Conservation (phyloP, 2,113 vertebrate genomes). For the Corvus moneduloides region DNA sequence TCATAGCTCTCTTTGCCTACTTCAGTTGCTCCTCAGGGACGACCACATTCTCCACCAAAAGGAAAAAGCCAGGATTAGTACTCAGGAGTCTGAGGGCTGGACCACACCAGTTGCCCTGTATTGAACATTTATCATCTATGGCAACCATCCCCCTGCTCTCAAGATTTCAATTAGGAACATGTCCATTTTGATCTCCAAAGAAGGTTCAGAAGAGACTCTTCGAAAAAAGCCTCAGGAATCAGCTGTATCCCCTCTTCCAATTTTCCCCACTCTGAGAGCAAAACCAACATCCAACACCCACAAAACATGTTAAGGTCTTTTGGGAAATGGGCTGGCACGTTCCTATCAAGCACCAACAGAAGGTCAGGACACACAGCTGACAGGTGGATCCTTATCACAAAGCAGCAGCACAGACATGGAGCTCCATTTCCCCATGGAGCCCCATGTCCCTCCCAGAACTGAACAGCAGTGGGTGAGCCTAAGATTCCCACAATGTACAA, state of each 20-base stretch:
- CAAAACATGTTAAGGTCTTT: neutral
- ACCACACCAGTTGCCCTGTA: neutral
- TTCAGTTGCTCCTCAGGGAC: neutral
- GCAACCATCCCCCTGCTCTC: neutral
- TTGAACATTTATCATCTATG: neutral
- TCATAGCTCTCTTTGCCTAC: neutral
- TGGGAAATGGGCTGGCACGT: neutral
- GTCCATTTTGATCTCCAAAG: neutral
- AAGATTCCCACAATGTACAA: neutral
- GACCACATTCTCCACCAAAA: neutral
- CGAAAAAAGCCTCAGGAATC: neutral
- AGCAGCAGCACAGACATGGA: neutral
- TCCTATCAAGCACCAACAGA: conserved; percentile 26
- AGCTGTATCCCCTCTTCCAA: neutral
- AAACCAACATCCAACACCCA: neutral
- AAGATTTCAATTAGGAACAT: neutral
- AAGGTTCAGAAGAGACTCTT: neutral
- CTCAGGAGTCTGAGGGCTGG: neutral
- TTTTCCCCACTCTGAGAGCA: neutral
- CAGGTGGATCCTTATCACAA: neutral
- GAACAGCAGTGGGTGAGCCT: neutral
- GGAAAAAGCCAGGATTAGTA: neutral
- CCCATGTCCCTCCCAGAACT: neutral
- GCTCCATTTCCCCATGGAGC: neutral
- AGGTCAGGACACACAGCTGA: neutral